Percentiles rank a stretch among this genome's conserved stretches.
Conservation (phyloP, 1,140 invertebrate genomes). For the Delia radicum region DNA sequence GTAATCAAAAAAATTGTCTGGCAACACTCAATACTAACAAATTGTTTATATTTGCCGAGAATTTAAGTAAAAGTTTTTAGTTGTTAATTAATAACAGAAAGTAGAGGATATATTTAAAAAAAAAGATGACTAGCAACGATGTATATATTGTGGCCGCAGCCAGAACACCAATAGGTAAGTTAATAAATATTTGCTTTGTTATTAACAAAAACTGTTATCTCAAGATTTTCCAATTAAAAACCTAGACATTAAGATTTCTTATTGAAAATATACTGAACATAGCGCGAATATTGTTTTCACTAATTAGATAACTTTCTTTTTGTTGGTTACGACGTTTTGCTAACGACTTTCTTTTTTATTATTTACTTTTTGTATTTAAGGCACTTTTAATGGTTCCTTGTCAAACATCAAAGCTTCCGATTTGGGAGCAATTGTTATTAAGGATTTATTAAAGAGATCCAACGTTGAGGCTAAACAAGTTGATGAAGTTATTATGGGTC, state of each 20-base stretch:
- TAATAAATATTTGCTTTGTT: not conserved
- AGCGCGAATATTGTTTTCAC: slow-evolving; percentile 13
- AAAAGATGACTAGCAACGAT: slow-evolving; percentile 34
- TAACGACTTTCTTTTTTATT: not conserved
- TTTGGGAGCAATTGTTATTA: slow-evolving; percentile 75
- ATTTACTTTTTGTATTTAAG: slow-evolving; percentile 53
- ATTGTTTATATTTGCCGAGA: not conserved
- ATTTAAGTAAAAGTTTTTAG: not conserved
- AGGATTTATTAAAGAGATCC: slow-evolving; percentile 68
- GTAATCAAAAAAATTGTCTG: not conserved
- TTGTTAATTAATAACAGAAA: not conserved
- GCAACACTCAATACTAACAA: not conserved
- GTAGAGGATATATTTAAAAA: not conserved
- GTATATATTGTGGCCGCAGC: slow-evolving; percentile 57
- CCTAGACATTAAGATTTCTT: not conserved
- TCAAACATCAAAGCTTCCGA: slow-evolving; percentile 70
- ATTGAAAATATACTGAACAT: not conserved
- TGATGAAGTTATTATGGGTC: slow-evolving; percentile 83
- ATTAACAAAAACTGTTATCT: not conserved
- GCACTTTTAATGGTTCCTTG: slow-evolving; percentile 70
- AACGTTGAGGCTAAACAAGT: slow-evolving; percentile 67
- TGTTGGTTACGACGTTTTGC: slow-evolving; percentile 31
- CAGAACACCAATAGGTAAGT: slow-evolving; percentile 55
- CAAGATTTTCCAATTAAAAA: not conserved
- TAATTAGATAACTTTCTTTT: slow-evolving; percentile 40